These are phyloP conservation scores for Glossophaga mutica DNA, from an alignment of 2,797 vertebrate genomes.

Conservation along the genomic window DNA sequence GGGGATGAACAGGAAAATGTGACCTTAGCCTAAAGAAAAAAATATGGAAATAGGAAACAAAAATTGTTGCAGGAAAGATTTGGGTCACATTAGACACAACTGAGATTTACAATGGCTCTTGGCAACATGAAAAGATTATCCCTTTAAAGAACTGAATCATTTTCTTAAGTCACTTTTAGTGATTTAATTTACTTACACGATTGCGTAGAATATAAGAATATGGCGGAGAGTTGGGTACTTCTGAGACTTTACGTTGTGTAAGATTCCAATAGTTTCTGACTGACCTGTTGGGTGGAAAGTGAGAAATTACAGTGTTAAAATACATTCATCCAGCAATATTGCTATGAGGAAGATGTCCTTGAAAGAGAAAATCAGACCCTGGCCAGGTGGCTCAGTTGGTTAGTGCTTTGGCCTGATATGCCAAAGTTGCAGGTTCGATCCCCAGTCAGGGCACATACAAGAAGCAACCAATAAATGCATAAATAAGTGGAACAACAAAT, in stretches of 20 bases:
- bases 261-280: conserved; percentile 71
- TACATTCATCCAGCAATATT: neutral
- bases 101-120: neutral
- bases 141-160: neutral
- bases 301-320: conserved; percentile 26
- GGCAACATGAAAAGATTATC: neutral
- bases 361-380: neutral
- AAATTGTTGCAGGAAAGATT: neutral
- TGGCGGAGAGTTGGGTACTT: conserved; percentile 86
- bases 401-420: neutral
- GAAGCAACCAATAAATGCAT: neutral
- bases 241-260: conserved; percentile 80
- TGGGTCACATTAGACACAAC: neutral
- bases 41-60: neutral
- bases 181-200: conserved; percentile 87
- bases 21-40: neutral
- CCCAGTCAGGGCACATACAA: neutral
- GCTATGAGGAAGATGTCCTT: neutral
- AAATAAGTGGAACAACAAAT: neutral
- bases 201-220: conserved; percentile 88
- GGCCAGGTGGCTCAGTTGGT: neutral
- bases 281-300: conserved; percentile 74
- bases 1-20: neutral
- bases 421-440: neutral
- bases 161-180: neutral